These are phyloP conservation scores for Clarias magur DNA, from an alignment of 2,113 vertebrate species.

Conservation along the genomic window DNA sequence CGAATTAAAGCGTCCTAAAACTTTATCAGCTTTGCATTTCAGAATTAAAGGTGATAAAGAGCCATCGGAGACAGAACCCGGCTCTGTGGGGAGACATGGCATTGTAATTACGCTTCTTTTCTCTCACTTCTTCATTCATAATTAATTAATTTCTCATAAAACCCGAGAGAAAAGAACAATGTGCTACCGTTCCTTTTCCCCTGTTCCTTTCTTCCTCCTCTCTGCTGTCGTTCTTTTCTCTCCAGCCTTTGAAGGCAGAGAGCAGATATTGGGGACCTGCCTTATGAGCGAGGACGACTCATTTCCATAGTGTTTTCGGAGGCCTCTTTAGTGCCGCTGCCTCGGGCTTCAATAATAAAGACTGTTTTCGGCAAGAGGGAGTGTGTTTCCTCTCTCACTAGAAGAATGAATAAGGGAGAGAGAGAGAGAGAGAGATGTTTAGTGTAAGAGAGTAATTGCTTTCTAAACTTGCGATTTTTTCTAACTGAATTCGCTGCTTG, in stretches of 20 bases:
- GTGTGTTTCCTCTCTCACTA: conserved; percentile 19
- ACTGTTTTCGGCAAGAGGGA: conserved; percentile 66
- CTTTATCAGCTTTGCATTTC: conserved; percentile 77
- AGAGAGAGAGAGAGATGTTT: background rate
- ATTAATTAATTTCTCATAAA: conserved; percentile 79
- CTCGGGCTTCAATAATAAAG: conserved; percentile 71
- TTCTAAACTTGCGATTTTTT: background rate
- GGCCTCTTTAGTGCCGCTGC: conserved; percentile 63
- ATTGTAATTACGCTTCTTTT: conserved; percentile 78
- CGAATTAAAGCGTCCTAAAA: conserved; percentile 77
- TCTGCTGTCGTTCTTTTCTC: conserved; percentile 53
- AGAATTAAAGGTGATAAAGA: conserved; percentile 79
- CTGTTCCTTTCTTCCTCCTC: conserved; percentile 46
- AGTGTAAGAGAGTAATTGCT: background rate
- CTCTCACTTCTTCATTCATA: conserved; percentile 70
- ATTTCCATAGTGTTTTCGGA: conserved; percentile 73
- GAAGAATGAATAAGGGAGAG: background rate
- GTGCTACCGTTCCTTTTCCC: conserved; percentile 49
- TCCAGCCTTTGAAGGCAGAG: conserved; percentile 56
- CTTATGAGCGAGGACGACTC: conserved; percentile 70
- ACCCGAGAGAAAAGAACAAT: conserved; percentile 66
- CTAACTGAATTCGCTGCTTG: background rate
- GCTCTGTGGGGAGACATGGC: conserved; percentile 57
- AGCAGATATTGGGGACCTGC: conserved; percentile 70
- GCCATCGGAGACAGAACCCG: conserved; percentile 66